Evolutionary conservation across 1,140 invertebrate genomes (phyloP).

Genomic region (Tetranychus cinnabarinus): DNA sequence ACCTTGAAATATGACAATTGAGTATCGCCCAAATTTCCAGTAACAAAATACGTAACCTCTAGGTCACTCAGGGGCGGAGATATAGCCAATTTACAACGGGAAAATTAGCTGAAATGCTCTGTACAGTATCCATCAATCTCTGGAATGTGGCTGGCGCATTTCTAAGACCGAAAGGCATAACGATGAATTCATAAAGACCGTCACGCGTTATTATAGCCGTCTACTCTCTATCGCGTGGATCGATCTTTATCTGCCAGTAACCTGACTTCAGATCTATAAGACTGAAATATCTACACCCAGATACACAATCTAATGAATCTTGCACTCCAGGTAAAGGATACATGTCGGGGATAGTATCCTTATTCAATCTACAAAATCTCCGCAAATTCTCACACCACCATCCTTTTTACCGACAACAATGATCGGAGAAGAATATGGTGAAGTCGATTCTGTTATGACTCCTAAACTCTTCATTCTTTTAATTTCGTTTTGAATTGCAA

Average conservation of each 20-base stretch:
- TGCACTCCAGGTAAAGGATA: not conserved
- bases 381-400: not conserved
- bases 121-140: conserved; percentile 18
- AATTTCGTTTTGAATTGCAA: not conserved
- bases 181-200: conserved; percentile 21
- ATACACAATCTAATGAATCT: not conserved
- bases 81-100: too few species aligned
- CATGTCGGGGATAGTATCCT: not conserved
- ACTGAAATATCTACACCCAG: not conserved
- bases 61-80: too few species aligned
- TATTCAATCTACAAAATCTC: conserved; percentile 7
- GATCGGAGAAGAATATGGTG: not conserved
- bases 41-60: too few species aligned
- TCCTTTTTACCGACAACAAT: not conserved
- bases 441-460: not conserved
- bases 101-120: too few species aligned
- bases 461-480: not conserved
- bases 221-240: conserved; percentile 18
- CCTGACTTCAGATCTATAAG: conserved; percentile 21
- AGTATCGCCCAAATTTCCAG: too few species aligned
- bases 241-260: conserved; percentile 23
- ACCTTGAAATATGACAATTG: too few species aligned
- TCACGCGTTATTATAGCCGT: conserved; percentile 22
- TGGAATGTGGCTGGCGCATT: conserved; percentile 23
- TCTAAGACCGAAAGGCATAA: conserved; percentile 24